Base-by-base conservation (phyloP, 2,888 invertebrate genomes). In the Eilema depressum region DNA sequence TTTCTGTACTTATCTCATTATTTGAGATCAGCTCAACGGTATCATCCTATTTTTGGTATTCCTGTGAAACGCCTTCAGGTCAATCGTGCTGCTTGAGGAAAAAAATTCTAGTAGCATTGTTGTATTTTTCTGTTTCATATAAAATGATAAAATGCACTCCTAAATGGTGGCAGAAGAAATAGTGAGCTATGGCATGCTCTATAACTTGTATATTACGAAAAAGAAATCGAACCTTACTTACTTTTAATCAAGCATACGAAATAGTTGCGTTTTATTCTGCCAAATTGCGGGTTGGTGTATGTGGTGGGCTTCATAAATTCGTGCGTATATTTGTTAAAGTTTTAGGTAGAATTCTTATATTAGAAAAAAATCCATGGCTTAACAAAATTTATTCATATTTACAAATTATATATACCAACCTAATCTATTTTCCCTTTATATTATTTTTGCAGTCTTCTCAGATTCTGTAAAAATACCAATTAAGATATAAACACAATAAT, bases 381-480 rank as follows among this genome's bases (percentile, higher is more conserved):
- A 53, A 10, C 53, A 8, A 53, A 14, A 59, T 47, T 65, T 23
- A 53, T 30, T 53, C 26, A 14, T 53, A 64, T 64, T 64, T 64
- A 64, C 53, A 64, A 28, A 53, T 56, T 56, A 5, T 56, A 56
- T 28, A 64, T 30, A 53, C 0, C 28, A 14, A n/a, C 33, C 14
- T 28, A 23, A 23, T 62, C 30, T 65, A 23, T n/a, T n/a, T 23
- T 30, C 23, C 12, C 7, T 17, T 65, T 30, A 64, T 47, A 56
- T 26, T 12, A 14, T 23, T 8, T 53, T 65, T 3, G 56, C 17
- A 65, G 64, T 65, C 28, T 56, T 56, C 30, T 53, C 23, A 56
- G 63, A 20, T 25, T 26, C 64, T 65, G 64, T n/a, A 65, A 65
- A 30, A 53, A 53, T 47, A 53, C 8, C 20, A 53, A 20, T 53